Evolutionary conservation across 2,888 invertebrate genomes (phyloP).

Genomic region (Nomada lathburiana): DNA sequence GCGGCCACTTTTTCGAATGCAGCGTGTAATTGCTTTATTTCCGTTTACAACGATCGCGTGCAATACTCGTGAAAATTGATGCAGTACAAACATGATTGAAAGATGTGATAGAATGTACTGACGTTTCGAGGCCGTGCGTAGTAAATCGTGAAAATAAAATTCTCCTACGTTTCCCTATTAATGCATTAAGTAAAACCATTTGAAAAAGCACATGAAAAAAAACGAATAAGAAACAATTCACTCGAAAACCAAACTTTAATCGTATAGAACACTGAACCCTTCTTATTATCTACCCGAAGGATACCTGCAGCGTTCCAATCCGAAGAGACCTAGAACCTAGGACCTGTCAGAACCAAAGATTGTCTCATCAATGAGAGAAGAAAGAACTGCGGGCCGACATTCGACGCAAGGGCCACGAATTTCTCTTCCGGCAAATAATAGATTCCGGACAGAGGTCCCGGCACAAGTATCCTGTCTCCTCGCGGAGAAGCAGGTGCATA

Average conservation of each 20-base stretch:
- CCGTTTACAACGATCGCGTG: constrained; percentile 18
- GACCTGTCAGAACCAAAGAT: constrained; percentile 15
- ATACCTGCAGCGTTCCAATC: neutral
- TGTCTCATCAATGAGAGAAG: constrained; percentile 1
- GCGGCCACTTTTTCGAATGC: constrained; percentile 42
- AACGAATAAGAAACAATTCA: too few species aligned
- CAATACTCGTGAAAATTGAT: too few species aligned
- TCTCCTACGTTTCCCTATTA: too few species aligned
- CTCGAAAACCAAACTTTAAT: too few species aligned
- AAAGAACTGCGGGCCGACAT: neutral
- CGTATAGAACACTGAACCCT: too few species aligned
- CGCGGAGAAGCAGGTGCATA: constrained; percentile 71
- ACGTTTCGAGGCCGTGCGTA: too few species aligned
- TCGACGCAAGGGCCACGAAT: constrained; percentile 26
- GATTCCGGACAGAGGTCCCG: constrained; percentile 25
- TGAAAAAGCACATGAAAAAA: too few species aligned
- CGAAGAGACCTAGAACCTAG: neutral
- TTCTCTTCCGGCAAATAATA: constrained; percentile 52
- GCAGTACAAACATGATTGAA: too few species aligned
- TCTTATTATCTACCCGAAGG: neutral
- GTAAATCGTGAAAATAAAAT: too few species aligned
- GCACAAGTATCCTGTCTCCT: constrained; percentile 57
- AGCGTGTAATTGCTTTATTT: constrained; percentile 64
- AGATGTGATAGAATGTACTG: too few species aligned
- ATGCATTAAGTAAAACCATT: too few species aligned